phyloP scores from a whole-genome alignment of 2,888 invertebrate genomes.

The Mantis religiosa region DNA sequence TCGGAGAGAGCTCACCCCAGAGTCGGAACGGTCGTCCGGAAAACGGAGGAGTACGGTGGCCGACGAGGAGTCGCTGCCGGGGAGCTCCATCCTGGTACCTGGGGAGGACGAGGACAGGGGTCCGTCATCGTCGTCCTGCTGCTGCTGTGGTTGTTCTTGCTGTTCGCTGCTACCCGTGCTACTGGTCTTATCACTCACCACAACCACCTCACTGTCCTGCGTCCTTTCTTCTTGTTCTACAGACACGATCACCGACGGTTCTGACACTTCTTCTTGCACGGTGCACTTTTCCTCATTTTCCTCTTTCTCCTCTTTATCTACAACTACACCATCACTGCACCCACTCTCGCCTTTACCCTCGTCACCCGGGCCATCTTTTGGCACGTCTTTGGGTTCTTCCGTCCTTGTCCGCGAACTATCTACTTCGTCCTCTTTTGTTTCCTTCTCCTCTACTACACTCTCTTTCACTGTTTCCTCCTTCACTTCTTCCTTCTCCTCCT shows the following conservation, averaged over 20 bases:
- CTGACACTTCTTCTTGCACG: conserved; percentile 15
- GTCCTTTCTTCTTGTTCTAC: conserved; percentile 41
- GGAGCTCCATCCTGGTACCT: conserved; percentile 45
- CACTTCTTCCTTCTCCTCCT: conserved; percentile 15
- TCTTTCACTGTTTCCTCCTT: conserved; percentile 9
- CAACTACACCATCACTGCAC: background rate
- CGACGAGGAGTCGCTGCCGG: conserved; percentile 13
- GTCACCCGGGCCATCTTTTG: conserved; percentile 38
- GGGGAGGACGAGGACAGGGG: conserved; percentile 44
- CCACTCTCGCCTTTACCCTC: conserved; percentile 31
- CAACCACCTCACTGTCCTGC: conserved; percentile 42
- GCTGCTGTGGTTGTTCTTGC: background rate
- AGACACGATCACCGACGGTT: conserved; percentile 17
- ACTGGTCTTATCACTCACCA: conserved; percentile 29
- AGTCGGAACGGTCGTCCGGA: conserved; percentile 49
- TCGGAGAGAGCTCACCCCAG: conserved; percentile 71
- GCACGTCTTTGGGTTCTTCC: conserved; percentile 25
- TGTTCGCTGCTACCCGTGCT: conserved; percentile 39
- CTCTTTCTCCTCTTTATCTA: background rate
- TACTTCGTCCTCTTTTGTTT: background rate
- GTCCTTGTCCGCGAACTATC: background rate
- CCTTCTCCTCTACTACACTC: conserved; percentile 10
- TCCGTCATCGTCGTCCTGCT: conserved; percentile 45
- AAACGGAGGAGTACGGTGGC: conserved; percentile 39
- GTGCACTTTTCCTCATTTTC: conserved; percentile 12